phyloP scores from a whole-genome alignment of 2,113 vertebrate species.

The Spheniscus mendiculus region DNA sequence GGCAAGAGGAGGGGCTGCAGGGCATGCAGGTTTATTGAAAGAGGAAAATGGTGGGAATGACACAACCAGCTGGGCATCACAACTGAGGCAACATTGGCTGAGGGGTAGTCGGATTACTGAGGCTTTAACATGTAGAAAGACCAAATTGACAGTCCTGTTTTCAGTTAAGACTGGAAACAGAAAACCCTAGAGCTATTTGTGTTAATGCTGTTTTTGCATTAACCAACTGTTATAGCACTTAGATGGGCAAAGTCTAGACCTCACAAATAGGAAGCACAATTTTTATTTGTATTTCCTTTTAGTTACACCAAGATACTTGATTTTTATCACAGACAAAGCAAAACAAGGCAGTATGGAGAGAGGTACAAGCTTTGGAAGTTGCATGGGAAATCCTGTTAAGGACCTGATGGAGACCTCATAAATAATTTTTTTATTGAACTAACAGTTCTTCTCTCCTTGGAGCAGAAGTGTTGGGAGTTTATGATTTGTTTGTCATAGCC shows the following conservation, averaged over 20 bases:
- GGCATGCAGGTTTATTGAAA: no score
- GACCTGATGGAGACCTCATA: background rate
- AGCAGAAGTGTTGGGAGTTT: background rate
- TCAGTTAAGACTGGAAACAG: background rate
- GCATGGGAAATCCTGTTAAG: background rate
- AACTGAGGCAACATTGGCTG: background rate
- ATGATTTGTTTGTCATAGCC: background rate
- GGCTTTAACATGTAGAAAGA: background rate
- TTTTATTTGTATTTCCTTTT: background rate
- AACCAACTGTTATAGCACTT: rapidly evolving
- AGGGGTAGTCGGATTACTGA: background rate
- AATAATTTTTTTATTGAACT: background rate
- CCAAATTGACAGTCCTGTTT: background rate
- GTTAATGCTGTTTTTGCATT: background rate
- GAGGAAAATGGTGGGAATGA: background rate
- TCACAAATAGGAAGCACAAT: background rate
- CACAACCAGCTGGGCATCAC: background rate
- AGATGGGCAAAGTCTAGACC: background rate
- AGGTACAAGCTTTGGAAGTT: background rate
- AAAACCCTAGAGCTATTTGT: background rate
- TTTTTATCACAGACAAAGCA: background rate
- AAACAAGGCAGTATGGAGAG: background rate
- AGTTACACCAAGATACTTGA: background rate
- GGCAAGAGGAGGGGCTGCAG: background rate
- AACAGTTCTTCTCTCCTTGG: background rate